Evolutionary conservation across 1,140 invertebrate genomes (phyloP), one percentile per base, ranked within the genome.

Genomic region (Dendrolimus kikuchii): DNA sequence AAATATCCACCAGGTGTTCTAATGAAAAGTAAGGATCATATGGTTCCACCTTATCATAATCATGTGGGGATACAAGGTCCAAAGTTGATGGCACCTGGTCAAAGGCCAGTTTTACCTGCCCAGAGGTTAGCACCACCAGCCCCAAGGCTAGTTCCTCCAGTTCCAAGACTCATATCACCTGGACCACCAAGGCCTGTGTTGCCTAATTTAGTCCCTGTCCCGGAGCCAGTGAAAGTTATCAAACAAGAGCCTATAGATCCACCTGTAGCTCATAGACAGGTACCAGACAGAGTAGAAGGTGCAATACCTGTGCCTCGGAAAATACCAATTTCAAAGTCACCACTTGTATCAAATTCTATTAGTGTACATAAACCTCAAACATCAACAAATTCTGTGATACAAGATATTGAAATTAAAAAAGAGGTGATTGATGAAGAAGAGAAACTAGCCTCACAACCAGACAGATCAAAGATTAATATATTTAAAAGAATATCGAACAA

Each of bases 401-500:
- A 72, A 51, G 74, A 84, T 51, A 61, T 71, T 55, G 75, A 78
- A 60, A 86, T 88, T 53, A 88, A 88, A 55, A 87, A 82, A 56
- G 86, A 88, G 47, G 83, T 89, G 58, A 75, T 86, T 51, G 88
- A 90, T 46, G 89, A 90, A 71, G 88, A 92, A 42, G 92, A 91
- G 66, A 94, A 95, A 84, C 74, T 95, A 23, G 89, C 91, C 1
- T 92, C 90, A 4, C 94, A 95, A 76, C 94, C 93, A 2, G 93
- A 95, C 73, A 93, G 92, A 76, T 93, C 92, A 74, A 95, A 95
- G 77, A 77, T 95, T 37, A 95, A 95, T 85, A 94, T 95, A 71
- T 94, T 95, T 64, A 95, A 95, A 72, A 95, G 95, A 83, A 94
- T 95, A 68, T 92, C 93, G 50, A 88, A 87, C 72, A 94, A 94